These are phyloP conservation scores for Podargus strigoides DNA, from an alignment of 2,797 vertebrate species.

Conservation along the genomic window DNA sequence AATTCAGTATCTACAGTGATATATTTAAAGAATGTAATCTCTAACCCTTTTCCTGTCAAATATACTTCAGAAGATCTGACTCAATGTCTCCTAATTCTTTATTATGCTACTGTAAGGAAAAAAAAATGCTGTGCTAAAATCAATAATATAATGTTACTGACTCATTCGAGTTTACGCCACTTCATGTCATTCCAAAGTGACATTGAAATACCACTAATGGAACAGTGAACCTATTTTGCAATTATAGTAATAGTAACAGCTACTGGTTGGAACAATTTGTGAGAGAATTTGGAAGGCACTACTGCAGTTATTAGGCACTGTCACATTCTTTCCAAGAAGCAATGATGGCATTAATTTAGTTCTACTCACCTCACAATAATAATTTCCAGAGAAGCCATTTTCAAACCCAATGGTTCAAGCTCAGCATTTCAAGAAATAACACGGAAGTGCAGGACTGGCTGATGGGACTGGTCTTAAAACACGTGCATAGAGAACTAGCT, in stretches of 20 bases:
- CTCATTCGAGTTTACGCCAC: neutral
- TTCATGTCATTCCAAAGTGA: conserved; percentile 24
- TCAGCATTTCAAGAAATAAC: neutral
- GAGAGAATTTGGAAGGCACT: conserved; percentile 31
- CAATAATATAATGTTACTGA: conserved; percentile 24
- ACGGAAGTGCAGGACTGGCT: neutral
- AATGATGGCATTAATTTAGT: conserved; percentile 28
- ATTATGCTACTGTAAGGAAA: neutral
- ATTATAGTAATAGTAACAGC: conserved; percentile 6
- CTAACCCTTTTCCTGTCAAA: neutral
- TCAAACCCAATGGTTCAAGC: neutral
- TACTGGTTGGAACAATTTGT: conserved; percentile 39
- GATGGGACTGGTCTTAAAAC: neutral
- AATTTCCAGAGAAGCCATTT: conserved; percentile 11
- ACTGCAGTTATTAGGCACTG: conserved; percentile 5
- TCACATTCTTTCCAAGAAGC: conserved; percentile 38
- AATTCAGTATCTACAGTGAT: neutral
- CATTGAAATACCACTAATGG: conserved; percentile 44
- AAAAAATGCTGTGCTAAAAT: neutral
- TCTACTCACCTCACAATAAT: neutral
- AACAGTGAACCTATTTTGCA: conserved; percentile 1
- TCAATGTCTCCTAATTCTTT: neutral
- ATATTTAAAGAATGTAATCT: neutral
- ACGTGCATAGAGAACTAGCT: neutral
- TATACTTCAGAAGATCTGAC: neutral